Evolutionary conservation across 2,797 vertebrate species (phyloP).

Genomic region (Anabacerthia variegaticeps): DNA sequence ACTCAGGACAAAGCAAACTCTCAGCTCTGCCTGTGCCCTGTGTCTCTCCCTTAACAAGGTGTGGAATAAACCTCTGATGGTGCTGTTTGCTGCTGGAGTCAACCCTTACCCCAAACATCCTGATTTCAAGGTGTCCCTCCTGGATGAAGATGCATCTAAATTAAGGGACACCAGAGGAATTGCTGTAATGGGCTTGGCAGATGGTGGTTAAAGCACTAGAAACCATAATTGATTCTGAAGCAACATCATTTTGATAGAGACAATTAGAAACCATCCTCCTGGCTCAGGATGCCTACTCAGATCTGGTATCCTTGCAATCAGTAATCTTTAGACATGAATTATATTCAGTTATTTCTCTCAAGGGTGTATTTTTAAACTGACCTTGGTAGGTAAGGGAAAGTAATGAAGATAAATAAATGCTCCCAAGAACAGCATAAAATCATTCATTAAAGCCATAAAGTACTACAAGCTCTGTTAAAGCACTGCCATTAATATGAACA

Average conservation of each 20-base stretch:
- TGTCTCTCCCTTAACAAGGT: background rate
- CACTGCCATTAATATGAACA: background rate
- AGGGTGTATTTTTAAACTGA: constrained; percentile 31
- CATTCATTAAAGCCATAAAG: background rate
- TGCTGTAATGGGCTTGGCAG: background rate
- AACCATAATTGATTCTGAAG: background rate
- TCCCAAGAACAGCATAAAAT: constrained; percentile 4
- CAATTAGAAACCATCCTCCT: background rate
- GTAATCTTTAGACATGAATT: background rate
- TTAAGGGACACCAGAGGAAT: background rate
- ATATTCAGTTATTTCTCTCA: background rate
- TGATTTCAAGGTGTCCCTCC: background rate
- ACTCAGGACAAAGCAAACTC: background rate
- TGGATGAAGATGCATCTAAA: background rate
- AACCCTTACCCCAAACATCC: background rate
- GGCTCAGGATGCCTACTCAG: background rate
- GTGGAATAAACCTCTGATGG: background rate
- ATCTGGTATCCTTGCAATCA: background rate
- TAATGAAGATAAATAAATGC: constrained; percentile 13
- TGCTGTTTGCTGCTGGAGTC: background rate
- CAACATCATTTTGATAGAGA: background rate
- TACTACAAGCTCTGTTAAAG: background rate
- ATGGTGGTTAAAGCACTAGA: background rate
- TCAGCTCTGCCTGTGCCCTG: background rate
- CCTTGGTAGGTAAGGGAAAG: background rate